A percentile compares a stretch with the other conserved stretches of the same genome.
Evolutionary conservation across 1,140 invertebrate species (phyloP).

Genomic region (Bactericera cockerelli): DNA sequence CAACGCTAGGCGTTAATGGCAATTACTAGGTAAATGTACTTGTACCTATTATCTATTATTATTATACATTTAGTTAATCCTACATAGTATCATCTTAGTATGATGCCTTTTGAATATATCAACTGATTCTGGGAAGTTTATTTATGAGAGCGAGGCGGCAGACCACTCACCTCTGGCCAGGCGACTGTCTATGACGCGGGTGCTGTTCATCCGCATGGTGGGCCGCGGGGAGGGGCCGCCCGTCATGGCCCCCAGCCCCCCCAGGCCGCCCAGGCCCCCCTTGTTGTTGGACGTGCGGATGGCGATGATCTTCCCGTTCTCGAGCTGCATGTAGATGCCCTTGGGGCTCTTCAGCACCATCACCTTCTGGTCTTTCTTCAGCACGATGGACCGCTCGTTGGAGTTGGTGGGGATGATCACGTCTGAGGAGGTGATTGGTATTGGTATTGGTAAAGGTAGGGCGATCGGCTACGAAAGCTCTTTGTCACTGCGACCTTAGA

Average conservation of each 20-base stretch:
- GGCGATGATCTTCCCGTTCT: slow-evolving; percentile 93
- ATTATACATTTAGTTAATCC: too few relatives aligned
- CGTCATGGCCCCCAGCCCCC: background rate
- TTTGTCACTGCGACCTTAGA: too few relatives aligned
- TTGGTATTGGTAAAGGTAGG: too few relatives aligned
- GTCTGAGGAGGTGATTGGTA: too few relatives aligned
- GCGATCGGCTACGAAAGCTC: too few relatives aligned
- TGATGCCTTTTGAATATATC: too few relatives aligned
- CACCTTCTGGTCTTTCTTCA: slow-evolving; percentile 83
- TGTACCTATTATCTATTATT: too few relatives aligned
- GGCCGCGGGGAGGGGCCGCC: background rate
- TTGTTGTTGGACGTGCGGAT: slow-evolving; percentile 64
- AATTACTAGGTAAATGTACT: too few relatives aligned
- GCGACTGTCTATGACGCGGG: background rate
- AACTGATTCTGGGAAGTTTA: too few relatives aligned
- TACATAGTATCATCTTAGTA: too few relatives aligned
- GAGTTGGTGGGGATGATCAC: slow-evolving; percentile 86
- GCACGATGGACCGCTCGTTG: slow-evolving; percentile 60
- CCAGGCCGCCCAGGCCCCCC: slow-evolving; percentile 24
- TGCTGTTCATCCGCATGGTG: background rate
- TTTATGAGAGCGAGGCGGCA: too few relatives aligned
- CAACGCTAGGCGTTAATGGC: too few relatives aligned
- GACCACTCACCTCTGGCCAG: background rate
- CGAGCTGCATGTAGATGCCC: slow-evolving; percentile 87
- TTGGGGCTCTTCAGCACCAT: slow-evolving; percentile 87